A percentile compares a stretch with the other conserved stretches of the same genome.
These are phyloP conservation scores for Ceratosolen solmsi DNA, from an alignment of 1,140 invertebrate species.

Conservation along the genomic window DNA sequence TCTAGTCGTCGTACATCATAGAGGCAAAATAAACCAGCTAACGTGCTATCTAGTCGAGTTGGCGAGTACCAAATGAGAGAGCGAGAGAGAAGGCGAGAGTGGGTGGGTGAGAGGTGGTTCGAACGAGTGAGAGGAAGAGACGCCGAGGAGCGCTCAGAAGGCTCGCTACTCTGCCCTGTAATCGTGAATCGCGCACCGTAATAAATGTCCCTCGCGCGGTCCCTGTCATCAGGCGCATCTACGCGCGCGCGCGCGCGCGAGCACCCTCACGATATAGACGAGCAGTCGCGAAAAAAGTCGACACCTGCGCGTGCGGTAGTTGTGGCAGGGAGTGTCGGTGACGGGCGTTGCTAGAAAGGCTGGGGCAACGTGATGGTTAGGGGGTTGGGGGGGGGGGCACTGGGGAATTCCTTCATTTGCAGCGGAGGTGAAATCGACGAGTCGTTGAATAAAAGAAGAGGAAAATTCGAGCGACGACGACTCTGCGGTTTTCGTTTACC, in stretches of 20 bases:
- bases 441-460: slow-evolving; percentile 5
- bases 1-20: no score
- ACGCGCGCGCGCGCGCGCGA: slow-evolving; percentile 48
- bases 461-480: background rate
- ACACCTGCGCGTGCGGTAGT: slow-evolving; percentile 10
- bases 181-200: slow-evolving; percentile 72
- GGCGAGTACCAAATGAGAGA: no score
- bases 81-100: background rate
- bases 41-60: no score
- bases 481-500: slow-evolving; percentile 22
- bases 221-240: slow-evolving; percentile 72
- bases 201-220: slow-evolving; percentile 68
- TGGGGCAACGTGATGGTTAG: no score
- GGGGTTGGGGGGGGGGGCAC: background rate
- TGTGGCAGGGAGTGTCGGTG: background rate
- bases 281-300: slow-evolving; percentile 38
- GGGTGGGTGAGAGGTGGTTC: background rate
- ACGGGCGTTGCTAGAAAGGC: no score
- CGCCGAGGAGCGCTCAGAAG: background rate
- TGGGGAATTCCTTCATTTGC: slow-evolving; percentile 43
- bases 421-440: background rate
- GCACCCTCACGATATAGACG: background rate
- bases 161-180: slow-evolving; percentile 68
- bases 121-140: background rate
- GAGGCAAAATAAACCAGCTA: no score